Conservation (phyloP, 2,888 invertebrate genomes). For the Cephus spinipes region DNA sequence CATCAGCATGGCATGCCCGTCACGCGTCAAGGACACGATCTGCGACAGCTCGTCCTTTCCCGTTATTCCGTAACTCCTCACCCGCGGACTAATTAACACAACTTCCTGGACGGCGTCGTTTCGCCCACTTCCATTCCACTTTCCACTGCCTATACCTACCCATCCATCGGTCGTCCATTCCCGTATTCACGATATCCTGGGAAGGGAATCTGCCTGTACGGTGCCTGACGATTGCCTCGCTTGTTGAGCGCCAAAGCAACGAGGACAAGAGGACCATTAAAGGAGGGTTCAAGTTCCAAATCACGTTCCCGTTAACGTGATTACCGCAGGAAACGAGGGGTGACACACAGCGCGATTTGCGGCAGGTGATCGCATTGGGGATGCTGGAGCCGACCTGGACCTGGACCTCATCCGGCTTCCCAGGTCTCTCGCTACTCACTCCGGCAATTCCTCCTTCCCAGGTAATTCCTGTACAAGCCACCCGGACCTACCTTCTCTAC, state of each 20-base stretch:
- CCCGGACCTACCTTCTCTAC: too few species aligned
- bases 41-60: conserved; percentile 27
- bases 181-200: too few species aligned
- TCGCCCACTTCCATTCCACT: conserved; percentile 20
- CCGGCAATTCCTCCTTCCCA: too few species aligned
- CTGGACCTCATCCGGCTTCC: too few species aligned
- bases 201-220: too few species aligned
- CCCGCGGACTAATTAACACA: too few species aligned
- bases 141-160: conserved; percentile 10
- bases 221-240: too few species aligned
- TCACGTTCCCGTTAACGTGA: conserved; percentile 46
- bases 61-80: too few species aligned
- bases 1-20: conserved; percentile 35
- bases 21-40: conserved; percentile 39
- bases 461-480: too few species aligned
- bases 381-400: too few species aligned
- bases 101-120: conserved; percentile 17
- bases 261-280: conserved; percentile 31
- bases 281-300: conserved; percentile 49
- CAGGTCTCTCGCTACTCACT: too few species aligned
- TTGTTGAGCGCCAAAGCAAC: too few species aligned
- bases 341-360: not conserved
- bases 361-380: not conserved
- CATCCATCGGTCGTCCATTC: not conserved
- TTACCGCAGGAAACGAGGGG: conserved; percentile 26